These are phyloP conservation scores for Telenomus remus DNA, from an alignment of 1,140 invertebrate species.

Conservation along the genomic window DNA sequence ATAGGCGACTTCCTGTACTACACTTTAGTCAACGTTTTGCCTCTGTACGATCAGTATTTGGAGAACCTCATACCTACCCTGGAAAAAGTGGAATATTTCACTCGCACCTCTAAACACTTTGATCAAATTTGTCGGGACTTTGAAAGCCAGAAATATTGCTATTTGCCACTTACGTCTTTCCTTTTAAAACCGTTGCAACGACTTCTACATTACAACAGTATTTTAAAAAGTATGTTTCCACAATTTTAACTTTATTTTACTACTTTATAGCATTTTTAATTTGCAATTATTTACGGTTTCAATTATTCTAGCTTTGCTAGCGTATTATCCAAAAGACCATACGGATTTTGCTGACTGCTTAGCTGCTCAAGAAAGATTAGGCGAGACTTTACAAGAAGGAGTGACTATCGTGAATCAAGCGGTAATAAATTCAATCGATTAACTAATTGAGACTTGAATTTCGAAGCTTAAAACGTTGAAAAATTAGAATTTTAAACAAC, in stretches of 20 bases:
- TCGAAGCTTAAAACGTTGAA: too few species aligned
- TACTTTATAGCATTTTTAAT: neutral
- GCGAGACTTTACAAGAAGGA: conserved; percentile 71
- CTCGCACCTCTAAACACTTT: conserved; percentile 83
- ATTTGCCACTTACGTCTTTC: conserved; percentile 90
- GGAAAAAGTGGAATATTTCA: conserved; percentile 84
- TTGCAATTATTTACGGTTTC: conserved; percentile 1
- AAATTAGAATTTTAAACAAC: too few species aligned
- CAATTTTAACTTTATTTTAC: neutral
- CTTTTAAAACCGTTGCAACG: conserved; percentile 93
- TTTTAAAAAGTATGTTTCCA: conserved; percentile 85
- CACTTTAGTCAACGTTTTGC: conserved; percentile 71
- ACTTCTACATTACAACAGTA: conserved; percentile 88
- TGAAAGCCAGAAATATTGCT: conserved; percentile 89
- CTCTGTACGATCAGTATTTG: conserved; percentile 89
- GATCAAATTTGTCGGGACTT: conserved; percentile 89
- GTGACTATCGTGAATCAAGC: conserved; percentile 71
- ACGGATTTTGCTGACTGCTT: conserved; percentile 85
- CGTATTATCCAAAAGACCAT: conserved; percentile 85
- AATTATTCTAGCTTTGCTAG: conserved; percentile 79
- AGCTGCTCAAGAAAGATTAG: conserved; percentile 81
- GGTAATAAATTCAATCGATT: conserved; percentile 60
- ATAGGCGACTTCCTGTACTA: conserved; percentile 79
- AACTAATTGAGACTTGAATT: too few species aligned
- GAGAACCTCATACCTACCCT: conserved; percentile 85